Conservation (phyloP, 1,140 invertebrate genomes). For the Pachypeltis micranthus region DNA sequence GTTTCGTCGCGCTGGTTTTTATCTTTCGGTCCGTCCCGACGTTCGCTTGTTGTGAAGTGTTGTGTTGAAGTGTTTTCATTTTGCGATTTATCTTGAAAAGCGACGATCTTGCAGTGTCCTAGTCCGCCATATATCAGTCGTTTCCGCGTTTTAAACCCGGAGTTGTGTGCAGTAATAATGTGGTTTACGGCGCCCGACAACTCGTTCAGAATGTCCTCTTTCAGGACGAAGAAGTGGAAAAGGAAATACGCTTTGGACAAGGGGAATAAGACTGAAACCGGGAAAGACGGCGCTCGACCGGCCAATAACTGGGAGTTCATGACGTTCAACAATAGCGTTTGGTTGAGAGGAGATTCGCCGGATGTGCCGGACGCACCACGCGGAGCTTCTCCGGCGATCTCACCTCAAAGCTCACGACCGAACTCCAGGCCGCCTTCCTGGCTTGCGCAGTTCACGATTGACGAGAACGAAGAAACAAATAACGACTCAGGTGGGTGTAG, state of each 20-base stretch:
- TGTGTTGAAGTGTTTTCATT: no score
- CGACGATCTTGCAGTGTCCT: no score
- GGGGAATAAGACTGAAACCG: slow-evolving; percentile 14
- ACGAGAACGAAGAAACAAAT: slow-evolving; percentile 21
- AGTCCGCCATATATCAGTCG: no score
- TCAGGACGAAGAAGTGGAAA: slow-evolving; percentile 34
- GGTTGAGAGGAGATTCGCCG: slow-evolving; percentile 17
- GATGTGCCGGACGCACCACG: slow-evolving; percentile 11
- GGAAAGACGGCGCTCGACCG: slow-evolving; percentile 11
- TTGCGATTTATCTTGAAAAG: no score
- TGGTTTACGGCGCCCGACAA: slow-evolving; percentile 31
- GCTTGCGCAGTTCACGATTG: slow-evolving; percentile 26
- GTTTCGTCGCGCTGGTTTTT: no score
- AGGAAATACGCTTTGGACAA: slow-evolving; percentile 32
- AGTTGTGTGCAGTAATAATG: slow-evolving; percentile 27
- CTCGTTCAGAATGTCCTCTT: slow-evolving; percentile 35
- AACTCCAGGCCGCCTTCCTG: slow-evolving; percentile 26
- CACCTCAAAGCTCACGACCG: slow-evolving; percentile 15
- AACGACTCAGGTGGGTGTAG: not conserved
- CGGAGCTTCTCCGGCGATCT: slow-evolving; percentile 19
- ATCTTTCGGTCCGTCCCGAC: no score
- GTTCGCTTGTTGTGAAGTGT: no score
- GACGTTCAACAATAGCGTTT: slow-evolving; percentile 34
- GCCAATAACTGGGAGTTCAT: slow-evolving; percentile 37
- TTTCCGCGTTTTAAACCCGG: not conserved